A percentile compares a stretch with the other conserved stretches of the same genome.
phyloP scores from a whole-genome alignment of 2,797 vertebrate species.

The Morus bassanus region DNA sequence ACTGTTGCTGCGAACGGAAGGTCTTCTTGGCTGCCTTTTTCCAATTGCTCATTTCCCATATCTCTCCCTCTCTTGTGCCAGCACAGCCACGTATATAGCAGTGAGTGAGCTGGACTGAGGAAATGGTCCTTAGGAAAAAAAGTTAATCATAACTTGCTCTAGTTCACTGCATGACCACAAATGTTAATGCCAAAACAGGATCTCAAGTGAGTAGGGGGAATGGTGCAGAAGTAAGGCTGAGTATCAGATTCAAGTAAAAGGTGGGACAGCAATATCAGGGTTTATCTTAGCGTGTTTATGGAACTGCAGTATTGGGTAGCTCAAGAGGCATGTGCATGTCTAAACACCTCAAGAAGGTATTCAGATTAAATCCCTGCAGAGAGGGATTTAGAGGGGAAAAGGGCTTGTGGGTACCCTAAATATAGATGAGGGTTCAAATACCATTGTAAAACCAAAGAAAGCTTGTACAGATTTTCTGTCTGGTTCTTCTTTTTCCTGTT shows the following conservation, averaged over 20 bases:
- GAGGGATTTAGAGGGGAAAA: not conserved
- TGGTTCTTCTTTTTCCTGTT: not conserved
- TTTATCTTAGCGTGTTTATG: not conserved
- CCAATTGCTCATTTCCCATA: not conserved
- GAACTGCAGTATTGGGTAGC: not conserved
- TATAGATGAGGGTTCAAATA: not conserved
- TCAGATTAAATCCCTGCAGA: not conserved
- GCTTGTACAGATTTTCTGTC: not conserved
- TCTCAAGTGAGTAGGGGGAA: not conserved
- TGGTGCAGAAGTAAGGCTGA: accelerated
- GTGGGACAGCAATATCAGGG: not conserved
- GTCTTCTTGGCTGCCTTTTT: not conserved
- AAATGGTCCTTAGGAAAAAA: not conserved
- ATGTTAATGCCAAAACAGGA: not conserved
- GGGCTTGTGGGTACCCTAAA: not conserved
- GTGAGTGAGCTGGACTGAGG: not conserved
- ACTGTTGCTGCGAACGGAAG: not conserved
- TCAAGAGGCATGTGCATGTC: not conserved
- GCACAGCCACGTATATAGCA: not conserved
- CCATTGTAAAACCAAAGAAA: not conserved
- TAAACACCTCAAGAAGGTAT: not conserved
- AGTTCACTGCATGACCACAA: not conserved
- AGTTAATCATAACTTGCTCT: not conserved
- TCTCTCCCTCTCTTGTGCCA: not conserved
- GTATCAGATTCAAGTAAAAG: not conserved